Percentiles rank a stretch among this genome's conserved stretches.
Evolutionary conservation across 2,888 invertebrate genomes (phyloP).

Genomic region (Ophion ellenae): DNA sequence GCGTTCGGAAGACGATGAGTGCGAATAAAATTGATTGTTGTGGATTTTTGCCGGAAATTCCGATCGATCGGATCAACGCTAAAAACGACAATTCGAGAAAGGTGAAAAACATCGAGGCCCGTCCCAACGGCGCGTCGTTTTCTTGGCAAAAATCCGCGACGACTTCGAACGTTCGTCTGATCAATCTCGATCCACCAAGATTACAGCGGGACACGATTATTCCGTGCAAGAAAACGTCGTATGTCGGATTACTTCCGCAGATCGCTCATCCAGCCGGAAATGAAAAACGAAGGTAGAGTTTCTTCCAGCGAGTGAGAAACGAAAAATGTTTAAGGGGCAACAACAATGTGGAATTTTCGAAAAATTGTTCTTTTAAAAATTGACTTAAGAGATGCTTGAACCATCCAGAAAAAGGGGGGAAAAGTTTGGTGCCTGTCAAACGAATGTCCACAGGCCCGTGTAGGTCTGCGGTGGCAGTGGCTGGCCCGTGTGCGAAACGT

Average conservation of each 20-base stretch:
- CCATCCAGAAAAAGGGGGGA: no score
- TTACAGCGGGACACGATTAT: constrained; percentile 42
- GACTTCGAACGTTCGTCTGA: constrained; percentile 67
- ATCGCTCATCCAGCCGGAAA: constrained; percentile 60
- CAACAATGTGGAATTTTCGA: no score
- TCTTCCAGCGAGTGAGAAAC: not conserved
- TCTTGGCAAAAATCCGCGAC: constrained; percentile 71
- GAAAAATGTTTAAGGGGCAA: not conserved
- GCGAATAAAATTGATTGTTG: constrained; percentile 12
- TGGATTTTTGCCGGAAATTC: constrained; percentile 68
- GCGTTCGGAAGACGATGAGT: constrained; percentile 21
- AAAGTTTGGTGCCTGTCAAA: no score
- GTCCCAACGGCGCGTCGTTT: constrained; percentile 34
- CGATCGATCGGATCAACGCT: constrained; percentile 33
- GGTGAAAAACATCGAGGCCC: not conserved
- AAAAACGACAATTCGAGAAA: constrained; percentile 40
- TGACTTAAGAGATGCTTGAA: no score
- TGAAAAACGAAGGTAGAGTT: constrained; percentile 66
- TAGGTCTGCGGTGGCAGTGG: no score
- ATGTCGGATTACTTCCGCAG: constrained; percentile 72
- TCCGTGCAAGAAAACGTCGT: constrained; percentile 13
- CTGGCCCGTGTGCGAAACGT: no score
- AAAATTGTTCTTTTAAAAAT: no score
- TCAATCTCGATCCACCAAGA: constrained; percentile 66
- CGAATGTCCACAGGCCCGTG: no score